phyloP scores from a whole-genome alignment of 2,888 invertebrate genomes.

The Pediacus dermestoides region DNA sequence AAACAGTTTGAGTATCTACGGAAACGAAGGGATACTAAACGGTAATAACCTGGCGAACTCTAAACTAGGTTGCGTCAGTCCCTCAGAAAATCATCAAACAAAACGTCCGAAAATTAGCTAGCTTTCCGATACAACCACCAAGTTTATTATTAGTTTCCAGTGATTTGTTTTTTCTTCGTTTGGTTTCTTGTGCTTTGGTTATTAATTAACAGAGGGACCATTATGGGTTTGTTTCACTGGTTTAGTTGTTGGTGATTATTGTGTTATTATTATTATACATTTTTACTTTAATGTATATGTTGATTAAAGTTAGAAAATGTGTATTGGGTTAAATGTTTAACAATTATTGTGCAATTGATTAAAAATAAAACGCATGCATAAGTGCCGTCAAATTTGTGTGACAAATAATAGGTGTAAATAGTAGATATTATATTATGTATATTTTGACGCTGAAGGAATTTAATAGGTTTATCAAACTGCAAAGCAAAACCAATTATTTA shows the following conservation, averaged over 20 bases:
- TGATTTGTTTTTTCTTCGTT: slow-evolving; percentile 17
- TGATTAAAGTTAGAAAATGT: too few species aligned
- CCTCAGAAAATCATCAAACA: slow-evolving; percentile 42
- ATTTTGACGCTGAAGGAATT: slow-evolving; percentile 30
- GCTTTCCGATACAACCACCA: slow-evolving; percentile 38
- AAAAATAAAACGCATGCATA: slow-evolving; percentile 14
- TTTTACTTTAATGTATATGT: too few species aligned
- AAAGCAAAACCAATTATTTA: too few species aligned
- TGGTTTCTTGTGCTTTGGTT: slow-evolving; percentile 18
- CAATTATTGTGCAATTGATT: slow-evolving; percentile 41
- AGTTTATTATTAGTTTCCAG: slow-evolving; percentile 36
- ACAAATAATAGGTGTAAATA: slow-evolving; percentile 45
- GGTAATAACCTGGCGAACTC: slow-evolving; percentile 34
- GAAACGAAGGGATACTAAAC: slow-evolving; percentile 33
- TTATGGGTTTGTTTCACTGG: slow-evolving; percentile 4
- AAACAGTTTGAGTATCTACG: slow-evolving; percentile 44
- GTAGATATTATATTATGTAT: slow-evolving; percentile 31
- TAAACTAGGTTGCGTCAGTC: slow-evolving; percentile 45
- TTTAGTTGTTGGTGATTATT: slow-evolving; percentile 1
- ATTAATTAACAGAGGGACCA: slow-evolving; percentile 17
- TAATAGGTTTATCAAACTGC: slow-evolving; percentile 12
- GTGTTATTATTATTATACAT: too few species aligned
- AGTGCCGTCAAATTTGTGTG: slow-evolving; percentile 46
- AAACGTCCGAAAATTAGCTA: slow-evolving; percentile 51
- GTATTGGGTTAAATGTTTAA: too few species aligned